Evolutionary conservation across 1,140 invertebrate species (phyloP), one percentile per base, ranked within the genome.

Genomic region (Achroia grisella): DNA sequence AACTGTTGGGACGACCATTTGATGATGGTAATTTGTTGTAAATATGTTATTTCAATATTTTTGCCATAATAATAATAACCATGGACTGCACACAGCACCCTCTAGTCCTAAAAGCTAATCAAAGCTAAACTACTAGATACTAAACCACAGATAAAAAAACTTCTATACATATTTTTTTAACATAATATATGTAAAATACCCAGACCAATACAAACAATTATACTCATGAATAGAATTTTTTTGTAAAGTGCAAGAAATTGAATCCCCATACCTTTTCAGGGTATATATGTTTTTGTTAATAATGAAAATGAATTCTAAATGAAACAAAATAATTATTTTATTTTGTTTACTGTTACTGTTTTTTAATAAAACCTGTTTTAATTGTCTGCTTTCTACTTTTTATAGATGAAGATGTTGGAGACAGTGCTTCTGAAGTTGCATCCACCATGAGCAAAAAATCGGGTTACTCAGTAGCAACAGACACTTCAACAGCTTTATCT

Each of bases 401-500:
- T 78, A 77, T 82, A 12, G 57, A 61, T 29, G 77, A 82, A 68
- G 78, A 85, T 63, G 50, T 56, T 46, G 62, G 58, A 35, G 81
- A 85, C 27, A 72, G 69, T n/a, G 63, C 71, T 15, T 77, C 74
- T 11, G 81, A 85, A 56, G 55, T 80, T 64, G 73, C 75, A 47
- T 73, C 81, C 68, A 77, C 71, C 61, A 52, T 82, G 62, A 85
- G 81, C 53, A 77, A 82, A 33, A 66, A 64, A 40, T 82, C 81
- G 10, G 67, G 71, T 1, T 85, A 81, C 34, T 85, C 81, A 34
- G 70, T 60, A 12, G 68, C 73, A 10, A 85, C 78, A 23, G 78
- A 81, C 27, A 69, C 68, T 12, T 85, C 81, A 30, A 72, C 71
- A 4, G 69, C 71, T 30, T 44, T 85, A 33, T 85, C 81, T 34